Conservation (phyloP, 1,140 invertebrate genomes). For the Conus ventricosus region DNA sequence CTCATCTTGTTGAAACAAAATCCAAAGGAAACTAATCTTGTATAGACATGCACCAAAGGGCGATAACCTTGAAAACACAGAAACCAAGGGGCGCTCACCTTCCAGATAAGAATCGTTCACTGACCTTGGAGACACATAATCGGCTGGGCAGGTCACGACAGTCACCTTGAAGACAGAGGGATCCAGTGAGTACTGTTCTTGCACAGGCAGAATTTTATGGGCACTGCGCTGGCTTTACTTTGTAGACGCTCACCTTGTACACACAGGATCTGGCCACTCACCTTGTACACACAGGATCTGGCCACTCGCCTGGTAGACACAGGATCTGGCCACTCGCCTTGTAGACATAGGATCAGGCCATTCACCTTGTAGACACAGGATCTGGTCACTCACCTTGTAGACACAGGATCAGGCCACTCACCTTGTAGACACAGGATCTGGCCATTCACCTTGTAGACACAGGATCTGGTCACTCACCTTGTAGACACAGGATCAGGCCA, state of each 20-base stretch:
- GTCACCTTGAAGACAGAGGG: too few species aligned
- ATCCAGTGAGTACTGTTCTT: too few species aligned
- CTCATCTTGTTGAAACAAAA: background rate
- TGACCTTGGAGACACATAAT: too few species aligned
- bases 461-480: too few species aligned
- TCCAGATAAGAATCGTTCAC: too few species aligned
- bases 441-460: slow-evolving; percentile 61
- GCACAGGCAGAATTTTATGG: too few species aligned
- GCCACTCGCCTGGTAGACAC: background rate
- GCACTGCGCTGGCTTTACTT: too few species aligned
- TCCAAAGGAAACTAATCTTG: too few species aligned
- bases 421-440: background rate
- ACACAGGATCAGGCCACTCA: background rate
- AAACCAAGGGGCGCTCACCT: too few species aligned
- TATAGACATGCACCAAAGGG: too few species aligned
- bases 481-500: background rate
- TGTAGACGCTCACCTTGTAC: background rate
- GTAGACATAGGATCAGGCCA: background rate
- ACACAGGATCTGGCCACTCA: background rate
- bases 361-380: slow-evolving; percentile 66
- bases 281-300: background rate
- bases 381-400: slow-evolving; percentile 47
- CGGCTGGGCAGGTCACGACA: too few species aligned
- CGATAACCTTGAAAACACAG: too few species aligned
- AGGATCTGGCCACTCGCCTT: background rate